Percentiles rank a stretch among this genome's conserved stretches.
These are phyloP conservation scores for Polyommatus icarus DNA, from an alignment of 2,888 invertebrate genomes.

Conservation along the genomic window DNA sequence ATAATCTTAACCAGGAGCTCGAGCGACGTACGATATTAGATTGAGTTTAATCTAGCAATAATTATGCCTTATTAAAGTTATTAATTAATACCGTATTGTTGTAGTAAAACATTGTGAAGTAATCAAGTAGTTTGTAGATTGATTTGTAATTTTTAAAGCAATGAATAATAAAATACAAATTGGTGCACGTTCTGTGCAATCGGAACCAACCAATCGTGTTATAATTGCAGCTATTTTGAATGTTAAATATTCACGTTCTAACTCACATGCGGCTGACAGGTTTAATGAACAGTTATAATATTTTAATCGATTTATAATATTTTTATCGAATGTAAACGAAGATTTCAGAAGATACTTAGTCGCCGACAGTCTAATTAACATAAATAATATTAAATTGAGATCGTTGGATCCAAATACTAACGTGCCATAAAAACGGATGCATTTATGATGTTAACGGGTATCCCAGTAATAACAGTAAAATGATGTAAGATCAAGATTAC, in stretches of 20 bases:
- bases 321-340: neutral
- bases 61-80: neutral
- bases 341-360: neutral
- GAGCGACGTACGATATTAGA: neutral
- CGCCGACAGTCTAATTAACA: neutral
- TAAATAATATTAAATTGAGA: neutral
- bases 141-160: neutral
- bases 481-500: neutral
- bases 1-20: neutral
- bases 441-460: neutral
- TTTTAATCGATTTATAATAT: neutral
- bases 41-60: neutral
- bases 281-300: neutral
- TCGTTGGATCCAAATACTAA: neutral
- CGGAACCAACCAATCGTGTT: constrained; percentile 61
- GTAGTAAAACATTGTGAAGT: neutral
- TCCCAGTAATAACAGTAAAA: neutral
- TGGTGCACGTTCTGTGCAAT: constrained; percentile 41
- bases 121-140: constrained; percentile 1
- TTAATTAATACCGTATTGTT: neutral
- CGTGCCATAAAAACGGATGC: neutral
- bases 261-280: constrained; percentile 34
- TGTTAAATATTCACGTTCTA: constrained; percentile 40
- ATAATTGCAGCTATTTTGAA: constrained; percentile 50
- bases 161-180: constrained; percentile 16